Base-by-base conservation (phyloP, 2,113 vertebrate genomes). In the Stigmatopora argus region DNA sequence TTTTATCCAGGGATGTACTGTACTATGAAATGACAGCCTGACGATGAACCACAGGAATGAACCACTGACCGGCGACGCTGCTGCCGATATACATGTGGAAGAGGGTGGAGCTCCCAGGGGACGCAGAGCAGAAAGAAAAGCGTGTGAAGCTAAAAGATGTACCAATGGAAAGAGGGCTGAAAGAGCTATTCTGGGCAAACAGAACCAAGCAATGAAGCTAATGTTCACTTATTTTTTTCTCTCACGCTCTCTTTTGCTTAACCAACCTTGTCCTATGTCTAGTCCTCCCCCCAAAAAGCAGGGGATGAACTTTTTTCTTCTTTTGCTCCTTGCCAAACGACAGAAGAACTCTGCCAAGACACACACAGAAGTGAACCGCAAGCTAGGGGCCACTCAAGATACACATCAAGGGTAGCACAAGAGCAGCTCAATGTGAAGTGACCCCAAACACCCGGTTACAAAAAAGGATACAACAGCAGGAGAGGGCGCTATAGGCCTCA, bases 391-490 rank as follows among this genome's bases (percentile, higher is more conserved):
- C 56, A 70, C 21, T 26, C 73, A 38, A 31, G 79, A 73, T 72
- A 57, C 26, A 41, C 26, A 65, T 57, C 44, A 19, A 21, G 19
- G 46, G 26, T 46, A 49, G 45, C 15, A 19, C 51, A 8, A 3
- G 62, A 64, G 17, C 10, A n/a, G 18, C 31, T 5, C 23, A 63
- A 45, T 6, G 19, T 49, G 10, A 63, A 48, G 8, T 47, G n/a
- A 63, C 62, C 61, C 23, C 35, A 4, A 41, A 59, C 9, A 19
- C 19, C 5, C n/a, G 9, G 7, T 9, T 18, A 21, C 13, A 14
- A 49, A 31, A 64, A 93, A 97, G 94, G 97, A 99, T 99, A 99
- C 96, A 99, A 76, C 97, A 99, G 86, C 97, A 99, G 88, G 96
- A 98, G 68, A 99, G 94, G 71, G 97, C 97, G 70, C 96, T 98